Percentiles rank a stretch among this genome's conserved stretches.
These are phyloP conservation scores for Drosophila stalkeri DNA, from an alignment of 2,888 invertebrate genomes.

Conservation along the genomic window DNA sequence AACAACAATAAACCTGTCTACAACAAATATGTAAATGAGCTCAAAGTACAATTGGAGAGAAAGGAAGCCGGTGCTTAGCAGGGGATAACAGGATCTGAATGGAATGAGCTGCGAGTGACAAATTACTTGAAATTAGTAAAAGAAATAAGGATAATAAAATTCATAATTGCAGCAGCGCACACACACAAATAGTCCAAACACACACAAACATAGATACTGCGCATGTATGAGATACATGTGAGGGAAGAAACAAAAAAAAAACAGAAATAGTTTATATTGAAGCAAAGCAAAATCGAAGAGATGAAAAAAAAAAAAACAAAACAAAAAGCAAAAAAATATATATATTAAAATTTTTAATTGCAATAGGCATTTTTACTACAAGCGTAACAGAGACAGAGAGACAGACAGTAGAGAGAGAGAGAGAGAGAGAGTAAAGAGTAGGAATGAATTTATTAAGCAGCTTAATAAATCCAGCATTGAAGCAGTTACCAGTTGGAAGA, in stretches of 20 bases:
- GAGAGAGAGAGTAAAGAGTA: conserved; percentile 16
- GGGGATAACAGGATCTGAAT: conserved; percentile 42
- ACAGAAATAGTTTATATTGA: conserved; percentile 46
- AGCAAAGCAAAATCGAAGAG: conserved; percentile 25
- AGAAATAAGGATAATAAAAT: conserved; percentile 35
- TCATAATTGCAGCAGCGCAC: conserved; percentile 41
- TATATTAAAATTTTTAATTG: conserved; percentile 52
- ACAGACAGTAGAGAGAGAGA: conserved; percentile 17
- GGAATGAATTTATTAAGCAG: conserved; percentile 74
- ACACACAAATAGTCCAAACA: conserved; percentile 27
- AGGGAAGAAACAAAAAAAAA: conserved; percentile 27
- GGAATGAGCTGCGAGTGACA: conserved; percentile 48
- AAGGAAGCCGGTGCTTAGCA: conserved; percentile 15
- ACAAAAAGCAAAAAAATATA: conserved; percentile 26
- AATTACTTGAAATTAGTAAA: conserved; percentile 59
- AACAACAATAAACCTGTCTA: background rate
- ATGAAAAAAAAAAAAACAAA: conserved; percentile 23
- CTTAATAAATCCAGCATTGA: conserved; percentile 65
- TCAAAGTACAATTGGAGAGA: conserved; percentile 51
- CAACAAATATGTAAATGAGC: background rate
- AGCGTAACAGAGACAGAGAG: conserved; percentile 36
- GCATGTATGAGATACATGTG: conserved; percentile 40
- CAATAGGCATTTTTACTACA: conserved; percentile 60
- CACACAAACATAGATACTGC: conserved; percentile 25
- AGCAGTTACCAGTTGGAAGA: conserved; percentile 51